Evolutionary conservation across 53 echinoderm and acorn worm species (phyloP).

Genomic region (Hippasteria phrygiana): DNA sequence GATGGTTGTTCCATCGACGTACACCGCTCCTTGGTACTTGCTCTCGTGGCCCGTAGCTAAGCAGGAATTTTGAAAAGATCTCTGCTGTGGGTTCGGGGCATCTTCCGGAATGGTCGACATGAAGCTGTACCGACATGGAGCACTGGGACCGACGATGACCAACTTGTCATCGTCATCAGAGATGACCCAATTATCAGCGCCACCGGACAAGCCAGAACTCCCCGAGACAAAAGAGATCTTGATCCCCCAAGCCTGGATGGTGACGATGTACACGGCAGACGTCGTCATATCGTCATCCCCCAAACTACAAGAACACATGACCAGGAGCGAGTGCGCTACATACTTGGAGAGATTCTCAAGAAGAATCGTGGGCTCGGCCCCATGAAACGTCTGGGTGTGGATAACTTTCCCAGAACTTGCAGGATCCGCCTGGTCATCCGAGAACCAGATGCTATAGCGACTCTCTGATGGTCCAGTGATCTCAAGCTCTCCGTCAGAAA

Average conservation of each 20-base stretch:
- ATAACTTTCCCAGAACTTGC: conserved; percentile 62
- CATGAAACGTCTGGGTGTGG: conserved; percentile 78
- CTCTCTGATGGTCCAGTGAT: conserved; percentile 79
- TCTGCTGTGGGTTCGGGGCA: conserved; percentile 6
- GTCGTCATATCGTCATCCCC: conserved; percentile 73
- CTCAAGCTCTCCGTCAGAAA: conserved; percentile 14
- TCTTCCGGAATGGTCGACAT: conserved; percentile 83
- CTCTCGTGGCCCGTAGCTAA: conserved; percentile 71
- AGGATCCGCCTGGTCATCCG: conserved; percentile 28
- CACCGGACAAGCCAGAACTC: conserved; percentile 51
- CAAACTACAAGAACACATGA: conserved; percentile 84
- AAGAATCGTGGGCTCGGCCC: conserved; percentile 72
- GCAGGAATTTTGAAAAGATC: conserved; percentile 68
- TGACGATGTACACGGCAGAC: conserved; percentile 84
- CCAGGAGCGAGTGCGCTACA: conserved; percentile 64
- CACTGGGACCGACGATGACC: conserved; percentile 71
- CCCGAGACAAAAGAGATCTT: conserved; percentile 71
- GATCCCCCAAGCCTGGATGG: conserved; percentile 49
- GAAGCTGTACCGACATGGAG: conserved; percentile 79
- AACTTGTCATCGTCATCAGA: conserved; percentile 39
- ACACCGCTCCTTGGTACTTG: conserved; percentile 61
- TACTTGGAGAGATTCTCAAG: conserved; percentile 49
- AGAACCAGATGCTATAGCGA: conserved; percentile 68
- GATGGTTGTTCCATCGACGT: conserved; percentile 53
- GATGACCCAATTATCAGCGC: conserved; percentile 77